phyloP scores from a whole-genome alignment of 2,888 invertebrate species.

The Bombylius major region DNA sequence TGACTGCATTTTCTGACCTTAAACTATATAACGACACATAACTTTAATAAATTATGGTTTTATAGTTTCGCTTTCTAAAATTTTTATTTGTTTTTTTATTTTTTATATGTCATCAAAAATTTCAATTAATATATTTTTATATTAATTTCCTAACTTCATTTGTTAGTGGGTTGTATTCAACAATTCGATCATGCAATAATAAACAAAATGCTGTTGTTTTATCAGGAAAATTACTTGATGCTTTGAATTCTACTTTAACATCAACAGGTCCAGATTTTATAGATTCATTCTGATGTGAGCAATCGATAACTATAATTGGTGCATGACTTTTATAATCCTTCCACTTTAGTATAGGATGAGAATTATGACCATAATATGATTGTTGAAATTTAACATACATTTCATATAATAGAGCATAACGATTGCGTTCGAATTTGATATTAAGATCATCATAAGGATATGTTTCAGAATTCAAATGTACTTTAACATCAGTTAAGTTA shows the following conservation, averaged over 20 bases:
- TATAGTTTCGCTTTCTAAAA: too few relatives aligned
- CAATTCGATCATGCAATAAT: constrained; percentile 13
- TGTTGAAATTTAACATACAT: constrained; percentile 19
- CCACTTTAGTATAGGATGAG: constrained; percentile 11
- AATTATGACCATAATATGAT: constrained; percentile 13
- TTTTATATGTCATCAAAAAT: too few relatives aligned
- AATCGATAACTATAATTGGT: constrained; percentile 20
- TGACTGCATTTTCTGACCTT: too few relatives aligned
- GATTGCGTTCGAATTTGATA: constrained; percentile 19
- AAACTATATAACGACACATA: too few relatives aligned
- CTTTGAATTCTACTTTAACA: constrained; percentile 21
- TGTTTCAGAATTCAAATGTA: constrained; percentile 26
- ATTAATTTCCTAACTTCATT: neutral
- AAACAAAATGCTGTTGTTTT: constrained; percentile 18
- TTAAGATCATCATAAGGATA: constrained; percentile 29
- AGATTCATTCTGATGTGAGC: constrained; percentile 19
- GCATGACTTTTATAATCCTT: constrained; percentile 16
- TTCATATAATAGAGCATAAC: constrained; percentile 19
- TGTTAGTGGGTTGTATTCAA: constrained; percentile 4
- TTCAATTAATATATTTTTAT: neutral
- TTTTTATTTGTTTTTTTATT: too few relatives aligned
- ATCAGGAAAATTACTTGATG: constrained; percentile 14
- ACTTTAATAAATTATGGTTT: too few relatives aligned
- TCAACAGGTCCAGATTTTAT: constrained; percentile 19
- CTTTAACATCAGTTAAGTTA: constrained; percentile 24